A percentile compares a stretch with the other conserved stretches of the same genome.
These are phyloP conservation scores for Charaxes varanes DNA, from an alignment of 1,140 invertebrate genomes.

Conservation along the genomic window DNA sequence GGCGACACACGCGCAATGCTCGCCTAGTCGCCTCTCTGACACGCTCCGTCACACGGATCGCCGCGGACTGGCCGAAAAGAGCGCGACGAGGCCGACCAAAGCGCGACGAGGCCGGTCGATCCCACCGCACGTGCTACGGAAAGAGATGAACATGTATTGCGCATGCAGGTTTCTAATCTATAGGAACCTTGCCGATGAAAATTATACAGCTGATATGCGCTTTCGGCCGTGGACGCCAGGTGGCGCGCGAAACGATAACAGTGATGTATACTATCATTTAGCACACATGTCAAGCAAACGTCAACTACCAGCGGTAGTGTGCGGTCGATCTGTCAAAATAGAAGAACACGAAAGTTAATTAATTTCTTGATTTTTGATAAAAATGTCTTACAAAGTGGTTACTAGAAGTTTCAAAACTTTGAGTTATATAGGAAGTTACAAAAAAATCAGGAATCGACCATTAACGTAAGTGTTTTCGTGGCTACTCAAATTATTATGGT, in stretches of 20 bases:
- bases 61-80: slow-evolving; percentile 44
- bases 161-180: slow-evolving; percentile 34
- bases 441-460: slow-evolving; percentile 49
- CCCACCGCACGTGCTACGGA: slow-evolving; percentile 40
- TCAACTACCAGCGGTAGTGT: too few relatives aligned
- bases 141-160: slow-evolving; percentile 62
- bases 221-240: slow-evolving; percentile 30
- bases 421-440: slow-evolving; percentile 54
- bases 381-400: slow-evolving; percentile 53
- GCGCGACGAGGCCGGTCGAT: slow-evolving; percentile 39
- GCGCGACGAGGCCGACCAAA: slow-evolving; percentile 34
- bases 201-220: slow-evolving; percentile 56
- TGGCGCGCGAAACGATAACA: slow-evolving; percentile 40
- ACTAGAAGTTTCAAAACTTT: slow-evolving; percentile 45
- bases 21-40: too few relatives aligned
- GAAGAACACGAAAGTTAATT: neutral
- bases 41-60: slow-evolving; percentile 33
- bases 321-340: slow-evolving; percentile 3
- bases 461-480: slow-evolving; percentile 39
- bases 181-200: slow-evolving; percentile 42
- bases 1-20: slow-evolving; percentile 58
- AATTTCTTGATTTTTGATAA: neutral
- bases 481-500: neutral
- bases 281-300: slow-evolving; percentile 14
- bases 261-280: slow-evolving; percentile 31